Evolutionary conservation across 2,113 vertebrate species (phyloP).

Genomic region (Cyprinus carpio): DNA sequence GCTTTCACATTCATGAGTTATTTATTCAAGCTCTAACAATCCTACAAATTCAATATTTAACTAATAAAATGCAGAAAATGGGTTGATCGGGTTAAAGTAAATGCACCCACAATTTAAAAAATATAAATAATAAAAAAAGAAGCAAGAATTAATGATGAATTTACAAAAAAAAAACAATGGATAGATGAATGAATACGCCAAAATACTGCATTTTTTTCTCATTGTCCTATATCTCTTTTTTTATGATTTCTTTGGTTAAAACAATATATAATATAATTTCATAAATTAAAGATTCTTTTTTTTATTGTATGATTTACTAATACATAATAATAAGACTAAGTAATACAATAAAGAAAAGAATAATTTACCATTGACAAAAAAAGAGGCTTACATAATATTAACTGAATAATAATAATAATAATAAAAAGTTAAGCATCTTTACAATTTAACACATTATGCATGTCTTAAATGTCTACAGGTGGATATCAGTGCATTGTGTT

Average conservation of each 20-base stretch:
- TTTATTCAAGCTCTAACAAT: constrained; percentile 17
- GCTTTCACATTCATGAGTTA: constrained; percentile 17
- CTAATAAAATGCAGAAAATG: neutral
- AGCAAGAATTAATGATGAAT: neutral
- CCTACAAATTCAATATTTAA: constrained; percentile 1
- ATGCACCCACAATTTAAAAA: neutral
- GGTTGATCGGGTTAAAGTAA: neutral
- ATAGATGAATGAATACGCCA: neutral
- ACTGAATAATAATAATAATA: no score
- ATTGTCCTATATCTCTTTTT: neutral
- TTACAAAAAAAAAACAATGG: neutral
- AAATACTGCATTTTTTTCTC: neutral
- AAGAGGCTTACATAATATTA: neutral
- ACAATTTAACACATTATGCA: no score
- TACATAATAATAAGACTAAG: neutral
- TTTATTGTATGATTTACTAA: neutral
- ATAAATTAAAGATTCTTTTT: neutral
- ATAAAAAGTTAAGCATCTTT: no score
- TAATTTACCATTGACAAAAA: neutral
- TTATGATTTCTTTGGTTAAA: neutral
- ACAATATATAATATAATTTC: neutral
- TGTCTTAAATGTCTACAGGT: neutral
- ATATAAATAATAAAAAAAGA: neutral
- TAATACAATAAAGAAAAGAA: no score
- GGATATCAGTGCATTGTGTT: constrained; percentile 21